phyloP scores from a whole-genome alignment of 2,888 invertebrate genomes.

The Noctua janthe region DNA sequence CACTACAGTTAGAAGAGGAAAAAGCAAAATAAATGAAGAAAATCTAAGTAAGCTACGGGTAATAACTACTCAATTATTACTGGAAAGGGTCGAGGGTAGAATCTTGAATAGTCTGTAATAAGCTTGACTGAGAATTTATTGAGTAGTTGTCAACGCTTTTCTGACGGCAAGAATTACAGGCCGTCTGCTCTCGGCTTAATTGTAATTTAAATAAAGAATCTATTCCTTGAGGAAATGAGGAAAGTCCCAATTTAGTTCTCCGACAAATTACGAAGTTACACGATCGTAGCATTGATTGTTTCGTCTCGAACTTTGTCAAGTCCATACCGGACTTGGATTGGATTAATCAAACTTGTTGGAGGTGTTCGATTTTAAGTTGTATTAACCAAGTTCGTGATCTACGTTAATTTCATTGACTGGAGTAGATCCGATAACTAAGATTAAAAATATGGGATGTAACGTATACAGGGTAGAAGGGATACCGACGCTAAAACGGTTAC shows the following conservation, averaged over 20 bases:
- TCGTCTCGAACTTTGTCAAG: slow-evolving; percentile 12
- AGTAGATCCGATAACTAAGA: background rate
- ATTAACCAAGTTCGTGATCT: background rate
- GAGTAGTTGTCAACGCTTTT: slow-evolving; percentile 16
- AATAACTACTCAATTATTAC: slow-evolving; percentile 16
- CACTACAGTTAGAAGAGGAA: slow-evolving; percentile 81
- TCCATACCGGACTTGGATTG: background rate
- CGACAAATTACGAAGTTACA: background rate
- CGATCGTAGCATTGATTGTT: slow-evolving; percentile 22
- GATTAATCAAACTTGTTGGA: slow-evolving; percentile 9
- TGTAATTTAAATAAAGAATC: slow-evolving; percentile 29
- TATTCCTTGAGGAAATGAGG: slow-evolving; percentile 22
- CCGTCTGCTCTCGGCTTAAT: slow-evolving; percentile 24
- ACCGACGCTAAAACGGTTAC: no score
- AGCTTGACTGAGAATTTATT: slow-evolving; percentile 36
- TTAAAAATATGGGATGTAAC: background rate
- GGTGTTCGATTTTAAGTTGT: background rate
- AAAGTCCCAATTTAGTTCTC: slow-evolving; percentile 8
- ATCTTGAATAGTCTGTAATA: slow-evolving; percentile 9
- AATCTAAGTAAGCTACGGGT: slow-evolving; percentile 68
- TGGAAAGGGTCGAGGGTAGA: slow-evolving; percentile 9
- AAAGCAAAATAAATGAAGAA: slow-evolving; percentile 81
- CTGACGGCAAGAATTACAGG: background rate
- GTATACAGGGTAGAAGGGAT: background rate
- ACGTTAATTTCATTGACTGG: background rate